These are phyloP conservation scores for Anticlea derivata DNA, from an alignment of 2,888 invertebrate genomes.

Conservation along the genomic window DNA sequence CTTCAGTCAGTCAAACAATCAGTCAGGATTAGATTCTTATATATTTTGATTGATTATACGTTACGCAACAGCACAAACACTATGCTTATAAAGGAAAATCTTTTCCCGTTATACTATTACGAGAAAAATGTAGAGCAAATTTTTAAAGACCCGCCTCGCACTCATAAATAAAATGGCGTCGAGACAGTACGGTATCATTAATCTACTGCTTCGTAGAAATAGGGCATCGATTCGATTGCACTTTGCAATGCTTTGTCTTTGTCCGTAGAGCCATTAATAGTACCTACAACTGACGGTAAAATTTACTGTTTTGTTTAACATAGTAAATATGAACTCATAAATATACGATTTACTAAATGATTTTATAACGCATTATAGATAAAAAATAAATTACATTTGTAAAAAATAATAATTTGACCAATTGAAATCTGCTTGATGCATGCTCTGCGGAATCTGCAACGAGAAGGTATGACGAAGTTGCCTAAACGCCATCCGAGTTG, in stretches of 20 bases:
- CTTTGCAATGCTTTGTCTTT: slow-evolving; percentile 14
- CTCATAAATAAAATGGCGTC: slow-evolving; percentile 22
- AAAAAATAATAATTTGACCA: no score
- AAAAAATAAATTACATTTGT: no score
- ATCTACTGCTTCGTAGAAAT: slow-evolving; percentile 25
- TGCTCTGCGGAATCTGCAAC: no score
- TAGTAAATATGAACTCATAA: not conserved
- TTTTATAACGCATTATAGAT: no score
- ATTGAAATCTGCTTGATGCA: no score
- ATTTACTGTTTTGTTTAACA: not conserved
- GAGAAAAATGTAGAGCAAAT: not conserved
- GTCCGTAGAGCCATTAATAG: slow-evolving; percentile 12
- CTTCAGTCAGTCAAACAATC: no score
- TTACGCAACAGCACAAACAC: slow-evolving; percentile 13
- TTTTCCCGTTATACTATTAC: not conserved
- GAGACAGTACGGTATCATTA: slow-evolving; percentile 25
- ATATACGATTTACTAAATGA: no score
- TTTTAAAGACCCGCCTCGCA: slow-evolving; percentile 11
- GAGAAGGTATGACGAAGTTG: no score
- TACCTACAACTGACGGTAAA: not conserved
- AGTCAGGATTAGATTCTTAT: no score
- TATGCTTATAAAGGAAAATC: not conserved
- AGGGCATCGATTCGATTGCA: slow-evolving; percentile 27
- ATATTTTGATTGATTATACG: no score
- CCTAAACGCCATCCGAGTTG: no score